These are phyloP conservation scores for Chiroxiphia lanceolata DNA, from an alignment of 2,797 vertebrate genomes.

Conservation along the genomic window DNA sequence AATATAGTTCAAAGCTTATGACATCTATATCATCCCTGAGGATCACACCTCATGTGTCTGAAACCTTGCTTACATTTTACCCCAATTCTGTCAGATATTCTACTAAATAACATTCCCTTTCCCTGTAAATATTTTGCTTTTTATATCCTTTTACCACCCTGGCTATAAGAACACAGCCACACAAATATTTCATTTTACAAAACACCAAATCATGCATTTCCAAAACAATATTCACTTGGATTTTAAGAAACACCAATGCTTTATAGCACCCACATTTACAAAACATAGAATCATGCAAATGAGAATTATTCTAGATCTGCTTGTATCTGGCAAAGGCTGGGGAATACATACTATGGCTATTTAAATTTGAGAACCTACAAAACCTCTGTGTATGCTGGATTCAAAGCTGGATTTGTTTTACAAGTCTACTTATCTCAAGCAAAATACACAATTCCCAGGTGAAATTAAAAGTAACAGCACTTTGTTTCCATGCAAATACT, in stretches of 20 bases:
- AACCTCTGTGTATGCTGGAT: neutral
- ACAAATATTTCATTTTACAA: neutral
- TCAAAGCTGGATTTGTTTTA: neutral
- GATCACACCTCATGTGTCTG: neutral
- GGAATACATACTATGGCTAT: neutral
- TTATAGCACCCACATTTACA: neutral
- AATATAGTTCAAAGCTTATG: neutral
- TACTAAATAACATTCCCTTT: neutral
- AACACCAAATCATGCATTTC: neutral
- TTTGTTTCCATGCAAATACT: neutral
- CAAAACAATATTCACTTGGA: neutral
- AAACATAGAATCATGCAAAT: neutral
- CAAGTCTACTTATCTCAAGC: neutral
- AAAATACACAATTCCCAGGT: neutral
- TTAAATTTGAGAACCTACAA: neutral
- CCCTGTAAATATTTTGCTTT: neutral
- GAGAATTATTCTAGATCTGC: neutral
- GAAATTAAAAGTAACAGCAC: neutral
- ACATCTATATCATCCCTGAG: neutral
- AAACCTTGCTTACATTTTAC: neutral
- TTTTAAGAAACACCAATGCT: neutral
- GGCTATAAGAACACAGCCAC: neutral
- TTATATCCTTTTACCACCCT: neutral
- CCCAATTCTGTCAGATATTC: neutral
- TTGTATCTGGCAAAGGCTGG: neutral